Percentiles rank a stretch among this genome's conserved stretches.
These are phyloP conservation scores for Scleropages formosus DNA, from an alignment of 2,797 vertebrate species.

Conservation along the genomic window DNA sequence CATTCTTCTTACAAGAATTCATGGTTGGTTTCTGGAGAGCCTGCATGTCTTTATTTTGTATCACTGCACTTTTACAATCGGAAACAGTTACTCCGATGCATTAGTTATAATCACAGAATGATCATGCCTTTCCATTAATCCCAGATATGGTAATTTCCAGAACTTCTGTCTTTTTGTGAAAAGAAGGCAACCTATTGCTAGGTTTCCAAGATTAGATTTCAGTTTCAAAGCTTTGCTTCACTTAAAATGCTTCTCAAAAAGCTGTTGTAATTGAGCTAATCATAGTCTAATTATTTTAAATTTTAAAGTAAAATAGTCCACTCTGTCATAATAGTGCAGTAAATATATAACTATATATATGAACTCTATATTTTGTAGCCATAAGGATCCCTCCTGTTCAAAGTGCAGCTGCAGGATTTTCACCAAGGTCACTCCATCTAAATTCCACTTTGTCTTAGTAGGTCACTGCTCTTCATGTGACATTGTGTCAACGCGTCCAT, in stretches of 20 bases:
- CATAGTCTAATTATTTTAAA: neutral
- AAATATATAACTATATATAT: neutral
- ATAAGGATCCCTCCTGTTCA: neutral
- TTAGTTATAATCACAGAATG: neutral
- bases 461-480: constrained; percentile 2
- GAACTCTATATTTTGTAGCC: neutral
- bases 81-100: neutral
- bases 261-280: constrained; percentile 8
- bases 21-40: neutral
- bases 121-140: neutral
- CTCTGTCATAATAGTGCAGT: constrained; percentile 11
- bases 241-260: neutral
- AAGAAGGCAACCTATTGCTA: too few relatives aligned
- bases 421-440: neutral
- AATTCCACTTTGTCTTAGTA: constrained; percentile 18
- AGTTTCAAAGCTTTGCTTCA: neutral
- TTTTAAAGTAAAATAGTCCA: neutral
- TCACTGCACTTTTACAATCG: constrained; percentile 7
- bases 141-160: neutral
- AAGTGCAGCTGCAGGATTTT: constrained; percentile 8
- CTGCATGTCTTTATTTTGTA: neutral
- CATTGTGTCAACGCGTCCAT: constrained; percentile 2
- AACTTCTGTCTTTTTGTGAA: too few relatives aligned
- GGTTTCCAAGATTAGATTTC: neutral
- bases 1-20: neutral